These are phyloP conservation scores for Hucho hucho DNA, from an alignment of 2,113 vertebrate species.

Conservation along the genomic window DNA sequence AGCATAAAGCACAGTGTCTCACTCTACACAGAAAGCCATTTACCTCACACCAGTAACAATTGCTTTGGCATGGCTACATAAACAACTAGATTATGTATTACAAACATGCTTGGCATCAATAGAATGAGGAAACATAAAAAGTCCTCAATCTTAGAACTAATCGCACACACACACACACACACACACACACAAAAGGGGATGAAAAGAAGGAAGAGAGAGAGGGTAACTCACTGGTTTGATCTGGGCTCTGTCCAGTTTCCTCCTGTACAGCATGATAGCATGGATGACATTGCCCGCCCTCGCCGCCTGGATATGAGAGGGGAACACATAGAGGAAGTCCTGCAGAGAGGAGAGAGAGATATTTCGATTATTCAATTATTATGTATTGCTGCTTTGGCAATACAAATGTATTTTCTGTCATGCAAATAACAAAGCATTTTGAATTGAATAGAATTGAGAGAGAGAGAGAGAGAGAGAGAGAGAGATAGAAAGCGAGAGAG, in stretches of 20 bases:
- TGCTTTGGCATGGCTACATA: neutral
- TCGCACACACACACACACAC: neutral
- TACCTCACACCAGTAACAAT: too few species aligned
- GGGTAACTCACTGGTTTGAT: slow-evolving; percentile 86
- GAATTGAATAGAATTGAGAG: too few species aligned
- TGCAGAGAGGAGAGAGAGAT: slow-evolving; percentile 42
- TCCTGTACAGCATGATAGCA: slow-evolving; percentile 87
- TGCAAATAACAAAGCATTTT: too few species aligned
- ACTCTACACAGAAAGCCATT: neutral
- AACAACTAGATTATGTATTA: slow-evolving; percentile 10
- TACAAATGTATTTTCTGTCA: neutral
- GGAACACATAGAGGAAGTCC: slow-evolving; percentile 86
- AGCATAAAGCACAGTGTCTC: slow-evolving; percentile 23
- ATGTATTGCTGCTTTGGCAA: neutral
- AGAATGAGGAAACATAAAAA: neutral
- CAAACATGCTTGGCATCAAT: neutral
- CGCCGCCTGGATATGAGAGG: slow-evolving; percentile 87
- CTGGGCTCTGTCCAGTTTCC: slow-evolving; percentile 91
- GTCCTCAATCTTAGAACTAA: slow-evolving; percentile 2
- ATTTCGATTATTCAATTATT: neutral
- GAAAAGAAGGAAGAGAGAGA: neutral
- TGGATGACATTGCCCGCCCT: slow-evolving; percentile 93
- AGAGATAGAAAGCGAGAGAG: too few species aligned
- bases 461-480: too few species aligned
- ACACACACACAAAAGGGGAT: neutral